Evolutionary conservation across 2,797 vertebrate species (phyloP).

Genomic region (Scyliorhinus canicula): DNA sequence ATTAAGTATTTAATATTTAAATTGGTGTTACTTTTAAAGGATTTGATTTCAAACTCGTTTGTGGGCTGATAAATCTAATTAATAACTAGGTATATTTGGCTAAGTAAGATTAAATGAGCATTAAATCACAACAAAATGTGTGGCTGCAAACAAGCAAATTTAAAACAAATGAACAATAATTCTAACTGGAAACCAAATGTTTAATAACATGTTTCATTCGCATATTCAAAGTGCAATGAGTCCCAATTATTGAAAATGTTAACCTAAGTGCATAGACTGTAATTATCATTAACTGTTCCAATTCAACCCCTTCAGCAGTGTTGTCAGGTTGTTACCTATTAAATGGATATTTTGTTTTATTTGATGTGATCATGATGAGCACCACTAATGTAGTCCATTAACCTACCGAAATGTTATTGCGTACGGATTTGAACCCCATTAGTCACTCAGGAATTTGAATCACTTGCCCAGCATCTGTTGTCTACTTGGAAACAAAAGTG

Average conservation of each 20-base stretch:
- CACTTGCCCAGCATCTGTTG: conserved; percentile 64
- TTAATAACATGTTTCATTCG: conserved; percentile 72
- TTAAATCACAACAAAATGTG: conserved; percentile 47
- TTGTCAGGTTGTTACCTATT: conserved; percentile 69
- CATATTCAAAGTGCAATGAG: conserved; percentile 62
- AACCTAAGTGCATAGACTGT: conserved; percentile 62
- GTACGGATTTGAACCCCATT: conserved; percentile 54
- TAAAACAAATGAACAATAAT: conserved; percentile 60
- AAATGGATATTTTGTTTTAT: conserved; percentile 80
- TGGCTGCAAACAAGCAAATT: conserved; percentile 62
- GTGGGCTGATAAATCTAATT: background rate
- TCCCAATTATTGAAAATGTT: conserved; percentile 74
- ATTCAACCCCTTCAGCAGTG: conserved; percentile 63
- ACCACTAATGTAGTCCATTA: conserved; percentile 72
- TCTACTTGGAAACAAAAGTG: conserved; percentile 51
- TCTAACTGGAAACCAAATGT: conserved; percentile 66
- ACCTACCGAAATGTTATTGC: conserved; percentile 59
- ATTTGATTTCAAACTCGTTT: background rate
- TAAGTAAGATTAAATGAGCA: background rate
- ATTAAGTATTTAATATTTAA: background rate
- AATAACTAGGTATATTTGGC: background rate
- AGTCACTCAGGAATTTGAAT: conserved; percentile 65
- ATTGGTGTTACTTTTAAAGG: background rate
- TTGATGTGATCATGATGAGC: conserved; percentile 72
- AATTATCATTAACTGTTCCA: conserved; percentile 67